phyloP scores from a whole-genome alignment of 2,888 invertebrate genomes.

The Physocephala rufipes region DNA sequence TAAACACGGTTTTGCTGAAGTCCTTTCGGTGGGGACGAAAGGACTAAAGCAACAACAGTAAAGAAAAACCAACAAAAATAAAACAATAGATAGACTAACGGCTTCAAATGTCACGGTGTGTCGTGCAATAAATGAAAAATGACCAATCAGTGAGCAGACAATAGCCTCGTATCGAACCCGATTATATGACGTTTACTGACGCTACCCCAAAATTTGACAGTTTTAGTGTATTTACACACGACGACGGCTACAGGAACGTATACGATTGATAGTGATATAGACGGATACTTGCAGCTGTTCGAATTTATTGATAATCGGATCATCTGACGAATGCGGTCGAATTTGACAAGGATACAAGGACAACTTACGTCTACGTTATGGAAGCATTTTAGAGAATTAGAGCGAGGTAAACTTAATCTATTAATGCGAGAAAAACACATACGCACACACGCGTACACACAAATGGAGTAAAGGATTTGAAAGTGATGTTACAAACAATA shows the following conservation, averaged over 20 bases:
- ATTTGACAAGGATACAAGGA: not conserved
- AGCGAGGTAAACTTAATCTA: not conserved
- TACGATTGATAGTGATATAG: constrained; percentile 14
- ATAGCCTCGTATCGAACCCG: constrained; percentile 45
- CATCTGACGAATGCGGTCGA: constrained; percentile 4
- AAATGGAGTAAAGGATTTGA: too few relatives aligned
- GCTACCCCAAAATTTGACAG: constrained; percentile 53
- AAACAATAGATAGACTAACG: constrained; percentile 31
- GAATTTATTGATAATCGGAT: constrained; percentile 27
- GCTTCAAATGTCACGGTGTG: constrained; percentile 51
- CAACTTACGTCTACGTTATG: not conserved
- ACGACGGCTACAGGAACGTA: constrained; percentile 23
- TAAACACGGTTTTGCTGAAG: not conserved
- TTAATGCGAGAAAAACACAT: too few relatives aligned
- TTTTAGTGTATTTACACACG: constrained; percentile 49
- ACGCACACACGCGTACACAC: too few relatives aligned
- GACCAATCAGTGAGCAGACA: constrained; percentile 61
- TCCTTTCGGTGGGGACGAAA: constrained; percentile 9
- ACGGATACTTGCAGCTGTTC: constrained; percentile 41
- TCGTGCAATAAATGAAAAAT: constrained; percentile 59
- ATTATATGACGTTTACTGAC: constrained; percentile 25
- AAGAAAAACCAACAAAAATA: too few relatives aligned
- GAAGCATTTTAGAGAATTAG: not conserved
- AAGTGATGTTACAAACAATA: too few relatives aligned
- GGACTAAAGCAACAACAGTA: too few relatives aligned